Evolutionary conservation across 2,888 invertebrate species (phyloP), one percentile per base, ranked within the genome.

Genomic region (Carabus problematicus): DNA sequence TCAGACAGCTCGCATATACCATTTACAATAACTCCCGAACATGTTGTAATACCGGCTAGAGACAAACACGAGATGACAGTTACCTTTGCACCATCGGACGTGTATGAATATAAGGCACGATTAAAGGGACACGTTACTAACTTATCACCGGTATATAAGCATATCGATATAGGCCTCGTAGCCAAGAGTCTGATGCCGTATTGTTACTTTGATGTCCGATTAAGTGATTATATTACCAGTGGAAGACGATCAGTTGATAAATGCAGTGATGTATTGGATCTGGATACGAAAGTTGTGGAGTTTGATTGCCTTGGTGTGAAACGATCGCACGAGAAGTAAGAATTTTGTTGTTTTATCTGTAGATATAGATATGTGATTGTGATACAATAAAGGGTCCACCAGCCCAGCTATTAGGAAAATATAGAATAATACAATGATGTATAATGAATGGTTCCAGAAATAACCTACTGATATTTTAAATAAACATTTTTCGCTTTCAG

Each of bases 121-220:
- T 79, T 88, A 45, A 82, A 81, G 71, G 85, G 87, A 43, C 83
- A 83, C 45, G 85, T 89, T 64, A 82, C 83, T 71, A 87, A 87
- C 74, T 79, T 86, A 61, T 73, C 81, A 19, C 86, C 87, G 42
- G 79, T 80, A 0, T 59, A 74, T 8, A 14, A 72, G 8, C 73
- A 75, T 18, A 73, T 82, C 18, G 73, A 75, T 11, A 79, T 85
- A 14, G 45, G 72, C 45, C 78, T 91, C 47, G 80, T 78, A 52
- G 91, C 85, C 0, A 85, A 85, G 74, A 88, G 91, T 71, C 75
- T 89, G 61, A 82, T 90, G 71, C 90, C 91, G 0, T 87, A 88
- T 74, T 90, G 88, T 75, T 90, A 91, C 77, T 87, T 92, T 74
- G 89, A 91, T 72, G 81, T 90, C 54, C 86, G 88, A 72, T 87